Base-by-base conservation (phyloP, 1,140 invertebrate species). In the Musca vetustissima region DNA sequence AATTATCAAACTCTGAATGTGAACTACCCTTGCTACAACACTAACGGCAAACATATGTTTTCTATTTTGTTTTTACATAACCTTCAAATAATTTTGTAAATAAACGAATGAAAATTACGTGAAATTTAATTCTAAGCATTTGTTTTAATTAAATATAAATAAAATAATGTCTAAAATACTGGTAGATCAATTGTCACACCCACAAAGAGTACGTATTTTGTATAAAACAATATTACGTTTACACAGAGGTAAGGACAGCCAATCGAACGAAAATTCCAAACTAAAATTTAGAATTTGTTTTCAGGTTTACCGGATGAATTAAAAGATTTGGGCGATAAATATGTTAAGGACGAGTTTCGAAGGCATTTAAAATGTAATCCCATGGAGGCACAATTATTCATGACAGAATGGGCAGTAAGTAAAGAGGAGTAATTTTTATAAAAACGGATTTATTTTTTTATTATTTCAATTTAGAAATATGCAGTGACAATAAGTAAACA, bases 161-260 rank as follows among this genome's bases (percentile, higher is more conserved):
- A 47, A 49, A 19, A 66, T 65, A 69, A 81, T 81, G 79, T 76
- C 76, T 13, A 78, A 74, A 71, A 70, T 73, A 59, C 21, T 73
- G 7, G 59, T 80, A 48, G 72, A 64, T 32, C 71, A 81, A 72
- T 52, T 81, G 11, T 72, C 73, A n/a, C 91, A 94, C 75, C 79
- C 88, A 8, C 88, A 89, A 70, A 85, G 88, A 25, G 92, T 95
- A 0, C 84, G 90, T 68, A 84, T 87, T 53, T 80, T 97, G n/a
- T 97, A 96, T 78, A 97, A 97, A 86, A 88, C 91, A 11, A 92
- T 97, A 79, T 86, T 97, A 70, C 89, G 90, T 74, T 84, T 97
- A 50, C 94, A 97, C 77, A 84, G 93, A 73, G 92, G 80, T 78
- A 52, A 72, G 66, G 19, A 47, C 17, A 47, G 36, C 47, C 36